Evolutionary conservation across 2,797 vertebrate genomes (phyloP), one percentile per base, ranked within the genome.

Genomic region (Artibeus jamaicensis): DNA sequence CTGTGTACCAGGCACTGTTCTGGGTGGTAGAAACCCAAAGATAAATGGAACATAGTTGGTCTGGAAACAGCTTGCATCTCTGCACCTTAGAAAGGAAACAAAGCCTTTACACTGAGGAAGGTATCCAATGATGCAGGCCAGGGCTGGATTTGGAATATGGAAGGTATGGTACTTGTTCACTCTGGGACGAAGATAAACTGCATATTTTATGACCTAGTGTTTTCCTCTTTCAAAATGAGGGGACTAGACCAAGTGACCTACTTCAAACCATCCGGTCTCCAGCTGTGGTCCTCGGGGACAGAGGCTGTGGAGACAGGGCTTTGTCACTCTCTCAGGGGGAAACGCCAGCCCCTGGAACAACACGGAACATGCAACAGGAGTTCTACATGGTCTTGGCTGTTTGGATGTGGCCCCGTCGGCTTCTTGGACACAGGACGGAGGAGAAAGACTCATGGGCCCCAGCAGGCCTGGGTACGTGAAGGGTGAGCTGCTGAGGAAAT

Each of bases 301-400:
- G 9, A 1, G 2, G 26, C 34, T 37, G 32, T 21, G 37, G 32
- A 44, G 16, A 1, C 16, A 42, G 21, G 12, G 0, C 2, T 14
- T 24, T 26, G n/a, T 91, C 46, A 37, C 4, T 2, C 44, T 37
- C 26, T 37, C n/a, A 19, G 46, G 57, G 73, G 7, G 57, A 57
- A 44, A 18, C 3, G 22, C 34, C 70, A 86, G 9, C 24, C 46
- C 9, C 77, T 4, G 21, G 70, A 50, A 50, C 1, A 12, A 21
- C 8, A 8, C 26, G 2, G 9, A 32, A 3, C 1, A 0, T 15
- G 44, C 1, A 24, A 32, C 32, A 19, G 34, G 19, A 62, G 9
- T 8, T 77, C 34, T 62, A 26, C 24, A 5, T 70, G 29, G 0
- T 42, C 70, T 62, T 34, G 15, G 67, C 32, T 53, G 65, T 34